phyloP scores from a whole-genome alignment of 2,888 invertebrate genomes.

The Thera britannica region DNA sequence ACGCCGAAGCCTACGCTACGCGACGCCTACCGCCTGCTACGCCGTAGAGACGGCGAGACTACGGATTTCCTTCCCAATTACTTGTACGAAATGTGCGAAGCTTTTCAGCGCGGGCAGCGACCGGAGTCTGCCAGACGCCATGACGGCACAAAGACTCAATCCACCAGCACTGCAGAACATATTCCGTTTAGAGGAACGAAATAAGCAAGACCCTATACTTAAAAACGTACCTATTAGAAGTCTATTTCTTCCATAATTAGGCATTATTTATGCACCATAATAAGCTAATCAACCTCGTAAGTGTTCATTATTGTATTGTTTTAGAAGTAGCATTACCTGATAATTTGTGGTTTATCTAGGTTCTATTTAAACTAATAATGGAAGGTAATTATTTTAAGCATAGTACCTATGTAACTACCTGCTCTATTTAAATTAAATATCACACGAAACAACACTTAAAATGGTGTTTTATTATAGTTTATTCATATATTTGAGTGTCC shows the following conservation, averaged over 20 bases:
- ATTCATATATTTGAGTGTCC: neutral
- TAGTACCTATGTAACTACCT: neutral
- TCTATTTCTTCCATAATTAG: constrained; percentile 17
- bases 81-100: constrained; percentile 81
- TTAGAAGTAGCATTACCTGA: neutral
- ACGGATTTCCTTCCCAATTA: constrained; percentile 78
- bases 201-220: constrained; percentile 28
- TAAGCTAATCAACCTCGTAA: constrained; percentile 3
- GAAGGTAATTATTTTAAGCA: neutral
- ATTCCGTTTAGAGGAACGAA: constrained; percentile 54
- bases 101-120: constrained; percentile 73
- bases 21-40: constrained; percentile 75
- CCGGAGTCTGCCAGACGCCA: constrained; percentile 70
- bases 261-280: constrained; percentile 11
- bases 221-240: too few species aligned
- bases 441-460: constrained; percentile 10
- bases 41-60: constrained; percentile 75
- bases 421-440: constrained; percentile 21
- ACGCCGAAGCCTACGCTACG: constrained; percentile 78
- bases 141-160: constrained; percentile 55
- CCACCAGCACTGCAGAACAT: constrained; percentile 49
- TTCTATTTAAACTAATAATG: neutral
- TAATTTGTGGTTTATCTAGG: neutral
- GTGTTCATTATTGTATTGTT: constrained; percentile 24
- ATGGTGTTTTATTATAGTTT: constrained; percentile 16